Base-by-base conservation (phyloP, 2,888 invertebrate species). In the Lathronympha strigana region DNA sequence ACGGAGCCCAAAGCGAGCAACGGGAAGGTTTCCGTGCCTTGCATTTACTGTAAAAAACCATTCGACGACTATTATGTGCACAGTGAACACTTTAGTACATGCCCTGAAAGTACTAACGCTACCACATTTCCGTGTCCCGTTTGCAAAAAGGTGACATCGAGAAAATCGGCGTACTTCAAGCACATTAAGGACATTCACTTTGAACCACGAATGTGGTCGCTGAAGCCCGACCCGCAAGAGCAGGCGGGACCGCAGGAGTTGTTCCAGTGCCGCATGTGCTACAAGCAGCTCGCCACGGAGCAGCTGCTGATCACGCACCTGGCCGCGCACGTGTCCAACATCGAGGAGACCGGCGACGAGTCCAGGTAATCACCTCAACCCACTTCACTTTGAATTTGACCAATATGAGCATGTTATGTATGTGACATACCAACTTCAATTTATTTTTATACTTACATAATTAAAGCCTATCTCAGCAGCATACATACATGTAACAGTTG, bases 251-350 rank as follows among this genome's bases (percentile, higher is more conserved):
- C 23, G 61, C 66, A n/a, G 62, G 67, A 19, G 51, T 19, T 31
- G 23, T 80, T 78, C 50, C 83, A 87, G 57, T 92, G 92, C 72
- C 81, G 90, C 25, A 84, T 91, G 77, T 92, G 92, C 67, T 76
- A 67, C 54, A 83, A 83, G 73, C 83, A 82, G 69, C 74, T 92
- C 43, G 68, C 80, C 4, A 77, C 84, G 4, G 90, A 92, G 68
- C 86, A 84, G 9, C 69, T 74, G 63, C 81, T 93, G 17, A 87
- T 92, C 60, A 79, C 77, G 61, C 92, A 92, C 68, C 72, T 92
- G 19, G 87, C 90, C 0, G 83, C 82, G 13, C 92, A 93, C 68
- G 86, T 92, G 79, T 81, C 89, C 1, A 82, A 86, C 58, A 79
- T 82, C 5, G 87, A 88, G 9, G 84, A 83, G 15, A 70, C 60